phyloP scores from a whole-genome alignment of 1,140 invertebrate genomes.

The honey bee (Apis mellifera) region Amel_HAv3.1 CM009935.2:5869501-5870000 shows the following conservation, averaged over 20 bases:
- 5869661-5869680: not conserved
- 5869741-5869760: not conserved
- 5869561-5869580: not conserved
- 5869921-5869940: not conserved
- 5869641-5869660: too few relatives aligned
- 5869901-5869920: not conserved
- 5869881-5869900: slow-evolving; percentile 12
- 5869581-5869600: not conserved
- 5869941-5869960: slow-evolving; percentile 16
- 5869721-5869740: slow-evolving; percentile 1
- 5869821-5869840: slow-evolving; percentile 40
- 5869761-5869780: not conserved
- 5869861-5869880: slow-evolving; percentile 4
- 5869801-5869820: slow-evolving; percentile 16
- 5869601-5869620: not conserved
- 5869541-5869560: not conserved
- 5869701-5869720: too few relatives aligned
- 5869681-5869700: not conserved
- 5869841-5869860: not conserved
- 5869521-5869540: slow-evolving; percentile 37
- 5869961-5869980: not conserved
- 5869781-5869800: slow-evolving; percentile 2
- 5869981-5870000: slow-evolving; percentile 30
- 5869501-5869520: not conserved
- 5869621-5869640: too few relatives aligned